Evolutionary conservation across 2,888 invertebrate species (phyloP).

Genomic region (Cantharis nigra): DNA sequence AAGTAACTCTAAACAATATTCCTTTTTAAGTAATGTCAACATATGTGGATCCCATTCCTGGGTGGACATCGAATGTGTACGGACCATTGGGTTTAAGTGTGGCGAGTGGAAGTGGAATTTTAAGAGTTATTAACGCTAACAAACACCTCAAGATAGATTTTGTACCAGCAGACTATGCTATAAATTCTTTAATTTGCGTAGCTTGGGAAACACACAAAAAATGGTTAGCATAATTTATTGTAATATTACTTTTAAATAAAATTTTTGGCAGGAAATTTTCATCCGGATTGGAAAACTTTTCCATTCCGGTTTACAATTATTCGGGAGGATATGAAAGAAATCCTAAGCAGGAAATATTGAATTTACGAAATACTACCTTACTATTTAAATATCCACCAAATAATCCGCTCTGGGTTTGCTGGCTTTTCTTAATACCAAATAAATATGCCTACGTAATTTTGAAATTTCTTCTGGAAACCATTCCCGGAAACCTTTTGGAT

Average conservation of each 20-base stretch:
- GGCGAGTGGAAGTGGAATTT: slow-evolving; percentile 61
- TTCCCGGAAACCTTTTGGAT: slow-evolving; percentile 17
- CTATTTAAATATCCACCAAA: not conserved
- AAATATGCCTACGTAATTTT: not conserved
- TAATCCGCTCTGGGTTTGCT: slow-evolving; percentile 9
- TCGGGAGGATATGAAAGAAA: slow-evolving; percentile 3
- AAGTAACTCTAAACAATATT: slow-evolving; percentile 13
- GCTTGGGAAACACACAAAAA: slow-evolving; percentile 48
- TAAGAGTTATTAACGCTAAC: slow-evolving; percentile 49
- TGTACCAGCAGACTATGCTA: slow-evolving; percentile 52
- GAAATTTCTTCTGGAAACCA: slow-evolving; percentile 8
- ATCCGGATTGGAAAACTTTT: not conserved
- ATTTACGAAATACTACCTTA: not conserved
- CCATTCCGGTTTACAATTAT: slow-evolving; percentile 20
- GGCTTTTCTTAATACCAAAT: not conserved
- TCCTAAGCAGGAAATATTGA: not conserved
- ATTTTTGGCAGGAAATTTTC: not conserved
- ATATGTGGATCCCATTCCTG: slow-evolving; percentile 57
- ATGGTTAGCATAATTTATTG: slow-evolving; percentile 31
- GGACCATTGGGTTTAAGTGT: slow-evolving; percentile 56
- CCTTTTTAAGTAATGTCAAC: slow-evolving; percentile 52
- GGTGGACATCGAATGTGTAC: slow-evolving; percentile 70
- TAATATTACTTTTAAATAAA: not conserved
- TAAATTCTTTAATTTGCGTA: slow-evolving; percentile 52
- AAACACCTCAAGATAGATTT: slow-evolving; percentile 44